Conservation (phyloP, 2,888 invertebrate genomes). For the Agyllia agylla region DNA sequence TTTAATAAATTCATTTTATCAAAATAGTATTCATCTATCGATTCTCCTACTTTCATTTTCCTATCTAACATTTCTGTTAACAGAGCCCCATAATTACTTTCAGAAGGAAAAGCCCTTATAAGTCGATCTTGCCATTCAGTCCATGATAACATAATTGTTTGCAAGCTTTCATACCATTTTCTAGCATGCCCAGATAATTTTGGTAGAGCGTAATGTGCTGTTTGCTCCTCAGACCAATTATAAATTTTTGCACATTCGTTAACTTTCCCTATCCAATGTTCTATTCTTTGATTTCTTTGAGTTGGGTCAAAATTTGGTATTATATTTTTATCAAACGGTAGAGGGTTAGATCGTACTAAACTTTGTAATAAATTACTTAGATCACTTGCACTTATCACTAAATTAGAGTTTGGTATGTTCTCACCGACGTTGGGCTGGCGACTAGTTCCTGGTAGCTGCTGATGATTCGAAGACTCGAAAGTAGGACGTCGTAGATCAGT, state of each 20-base stretch:
- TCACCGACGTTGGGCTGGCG: neutral
- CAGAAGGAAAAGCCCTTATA: conserved; percentile 32
- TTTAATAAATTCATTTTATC: conserved; percentile 58
- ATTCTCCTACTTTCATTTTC: conserved; percentile 35
- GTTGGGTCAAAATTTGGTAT: conserved; percentile 10
- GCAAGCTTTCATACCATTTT: conserved; percentile 31
- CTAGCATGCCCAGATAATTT: conserved; percentile 28
- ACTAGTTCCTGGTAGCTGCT: neutral
- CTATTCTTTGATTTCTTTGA: conserved; percentile 15
- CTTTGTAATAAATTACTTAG: conserved; percentile 1
- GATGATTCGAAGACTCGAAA: neutral
- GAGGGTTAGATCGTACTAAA: neutral
- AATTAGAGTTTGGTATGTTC: neutral
- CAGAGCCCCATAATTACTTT: conserved; percentile 43
- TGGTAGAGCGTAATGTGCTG: conserved; percentile 25
- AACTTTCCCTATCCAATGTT: conserved; percentile 34
- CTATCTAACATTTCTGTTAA: conserved; percentile 48
- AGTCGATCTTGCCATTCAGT: conserved; percentile 16
- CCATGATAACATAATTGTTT: conserved; percentile 1
- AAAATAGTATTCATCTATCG: conserved; percentile 57
- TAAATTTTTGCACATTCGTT: conserved; percentile 34
- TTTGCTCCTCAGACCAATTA: conserved; percentile 30
- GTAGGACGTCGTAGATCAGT: neutral
- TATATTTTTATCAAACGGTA: conserved; percentile 19
- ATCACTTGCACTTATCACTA: neutral